These are phyloP conservation scores for Macrobrachium rosenbergii DNA, from an alignment of 1,140 invertebrate genomes.

Conservation along the genomic window DNA sequence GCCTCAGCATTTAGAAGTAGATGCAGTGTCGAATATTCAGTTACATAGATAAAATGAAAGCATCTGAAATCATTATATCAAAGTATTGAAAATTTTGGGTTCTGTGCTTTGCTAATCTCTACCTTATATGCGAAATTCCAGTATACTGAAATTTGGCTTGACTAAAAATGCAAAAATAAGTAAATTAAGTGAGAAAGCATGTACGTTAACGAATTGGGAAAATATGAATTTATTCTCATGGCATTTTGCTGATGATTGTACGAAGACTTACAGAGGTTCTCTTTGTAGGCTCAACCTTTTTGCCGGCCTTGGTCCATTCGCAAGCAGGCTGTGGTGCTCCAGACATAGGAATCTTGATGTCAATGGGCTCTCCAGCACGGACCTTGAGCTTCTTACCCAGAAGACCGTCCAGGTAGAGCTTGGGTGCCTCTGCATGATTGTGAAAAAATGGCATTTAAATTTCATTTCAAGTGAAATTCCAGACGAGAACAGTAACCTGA, in stretches of 20 bases:
- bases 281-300: conserved; percentile 76
- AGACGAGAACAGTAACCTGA: neutral
- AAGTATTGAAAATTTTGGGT: too few species aligned
- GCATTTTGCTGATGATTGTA: neutral
- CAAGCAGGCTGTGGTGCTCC: conserved; percentile 94
- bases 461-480: neutral
- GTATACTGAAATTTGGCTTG: too few species aligned
- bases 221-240: too few species aligned
- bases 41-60: too few species aligned
- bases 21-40: neutral
- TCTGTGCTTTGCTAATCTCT: too few species aligned
- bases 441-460: neutral
- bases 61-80: too few species aligned
- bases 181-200: too few species aligned
- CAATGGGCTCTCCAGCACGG: conserved; percentile 96
- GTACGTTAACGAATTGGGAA: too few species aligned
- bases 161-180: too few species aligned
- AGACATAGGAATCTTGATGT: conserved; percentile 91
- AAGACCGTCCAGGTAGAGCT: conserved; percentile 89
- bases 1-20: neutral
- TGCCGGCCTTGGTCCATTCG: conserved; percentile 88
- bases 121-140: too few species aligned
- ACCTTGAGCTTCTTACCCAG: conserved; percentile 95
- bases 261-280: conserved; percentile 58
- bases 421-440: conserved; percentile 85